Evolutionary conservation across 2,888 invertebrate species (phyloP), one percentile per base, ranked within the genome.

Genomic region (Pseudeuparius sepicola): DNA sequence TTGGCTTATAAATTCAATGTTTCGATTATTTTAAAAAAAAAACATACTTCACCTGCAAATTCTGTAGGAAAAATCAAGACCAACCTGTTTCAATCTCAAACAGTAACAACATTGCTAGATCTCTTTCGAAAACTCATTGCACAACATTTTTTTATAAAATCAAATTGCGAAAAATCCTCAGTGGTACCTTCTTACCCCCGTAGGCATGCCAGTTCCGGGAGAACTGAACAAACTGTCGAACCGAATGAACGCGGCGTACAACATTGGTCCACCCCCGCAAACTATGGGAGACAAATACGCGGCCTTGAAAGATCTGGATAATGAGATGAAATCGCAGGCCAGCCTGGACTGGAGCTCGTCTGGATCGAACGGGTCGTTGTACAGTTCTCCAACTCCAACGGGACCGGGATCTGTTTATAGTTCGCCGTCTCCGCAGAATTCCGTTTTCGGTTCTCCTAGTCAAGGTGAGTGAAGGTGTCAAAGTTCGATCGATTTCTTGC

Each of bases 221-320:
- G 27, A 44, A 13, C 18, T 40, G 9, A 42, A 42, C 26, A 37
- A 40, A 4, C 42, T 41, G 38, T 13, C 34, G 5, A 6, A 20
- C n/a, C 20, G n/a, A 6, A 20, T 20, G n/a, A 20, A 20, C 20
- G 20, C 7, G 6, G n/a, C 6, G 7, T 7, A 20, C n/a, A 20
- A 7, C 20, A 9, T 12, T 27, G 17, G 32, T 27, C 6, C 24
- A 14, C 2, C 37, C 15, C 26, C 41, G 27, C 38, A 55, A 20
- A 56, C 57, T n/a, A 57, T 75, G 55, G 86, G 83, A 67, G 94
- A 96, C 66, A 81, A 88, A 48, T 96, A 96, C 66, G 93, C 94
- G 46, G 93, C 94, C 31, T 71, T 96, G 40, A 90, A 93, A 63
- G 93, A 93, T 66, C 73, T 96, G 53, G 93, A 94, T 60, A 69